Base-by-base conservation (phyloP, 2,797 vertebrate genomes). In the Poecilia velifera region DNA sequence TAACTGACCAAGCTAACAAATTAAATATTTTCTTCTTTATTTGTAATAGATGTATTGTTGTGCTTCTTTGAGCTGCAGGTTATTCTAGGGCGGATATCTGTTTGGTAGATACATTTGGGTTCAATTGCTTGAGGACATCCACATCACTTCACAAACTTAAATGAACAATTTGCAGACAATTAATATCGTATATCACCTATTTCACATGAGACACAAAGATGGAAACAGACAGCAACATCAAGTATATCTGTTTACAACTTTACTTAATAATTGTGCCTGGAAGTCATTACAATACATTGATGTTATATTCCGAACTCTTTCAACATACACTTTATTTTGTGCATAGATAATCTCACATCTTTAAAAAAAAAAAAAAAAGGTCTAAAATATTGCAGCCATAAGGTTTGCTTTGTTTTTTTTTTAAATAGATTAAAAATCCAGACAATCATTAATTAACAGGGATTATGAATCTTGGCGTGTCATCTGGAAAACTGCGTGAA, bases 11-110 rank as follows among this genome's bases (percentile, higher is more conserved):
- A 57, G 55, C n/a, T 28, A 28, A 28, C 55, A 57, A 57, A 57
- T n/a, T 1, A 4, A 12, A 57, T 57, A 10, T 57, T 0, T 64
- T 64, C 59, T 8, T 36, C 16, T 18, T 64, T 34, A 16, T 20
- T 39, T 66, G 62, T 39, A 22, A 20, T 8, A 66, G 6, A 18
- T 64, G 0, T 36, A 34, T 64, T 36, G 59, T 36, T 36, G 8
- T 36, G 59, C 59, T 36, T 39, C 62, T 41, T 31, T 68, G 18
- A 68, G 18, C 34, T 68, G 16, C 41, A 16, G 74, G 34, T 55
- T 46, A 47, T 53, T 81, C 74, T 59, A 43, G 41, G 70, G 66
- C 4, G 45, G 74, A 88, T 88, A 91, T 92, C 88, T 93, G 91
- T 84, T 91, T 77, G 84, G 77, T 84, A 75, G 88, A 86, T 84